Evolutionary conservation across 2,888 invertebrate genomes (phyloP).

Genomic region (Melipona beecheii): DNA sequence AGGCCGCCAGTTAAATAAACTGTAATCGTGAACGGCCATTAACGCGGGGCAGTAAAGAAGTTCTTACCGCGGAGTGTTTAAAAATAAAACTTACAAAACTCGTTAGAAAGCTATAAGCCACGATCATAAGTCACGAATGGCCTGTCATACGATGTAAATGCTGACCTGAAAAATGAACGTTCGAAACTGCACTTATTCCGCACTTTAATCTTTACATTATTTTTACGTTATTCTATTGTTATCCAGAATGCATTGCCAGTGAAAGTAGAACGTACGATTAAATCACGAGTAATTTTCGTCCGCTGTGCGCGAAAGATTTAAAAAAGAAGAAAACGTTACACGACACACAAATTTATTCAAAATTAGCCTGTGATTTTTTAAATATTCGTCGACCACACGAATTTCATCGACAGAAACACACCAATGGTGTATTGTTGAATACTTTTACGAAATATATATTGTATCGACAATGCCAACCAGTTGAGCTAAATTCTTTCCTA

Average conservation of each 20-base stretch:
- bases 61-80: neutral
- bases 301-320: too few relatives aligned
- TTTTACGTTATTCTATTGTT: neutral
- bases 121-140: neutral
- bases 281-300: neutral
- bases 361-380: too few relatives aligned
- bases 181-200: neutral
- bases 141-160: neutral
- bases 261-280: neutral
- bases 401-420: too few relatives aligned
- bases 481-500: too few relatives aligned
- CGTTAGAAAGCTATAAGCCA: neutral
- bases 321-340: too few relatives aligned
- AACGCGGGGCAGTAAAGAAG: neutral
- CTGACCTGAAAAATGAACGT: neutral
- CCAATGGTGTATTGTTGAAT: too few relatives aligned
- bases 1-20: neutral
- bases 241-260: too few relatives aligned
- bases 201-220: neutral
- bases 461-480: too few relatives aligned
- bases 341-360: too few relatives aligned
- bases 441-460: too few relatives aligned
- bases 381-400: too few relatives aligned
- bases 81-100: neutral
- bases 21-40: neutral